These are phyloP conservation scores for Steatocranus sp. DNA, from an alignment of 2,797 vertebrate genomes.

Conservation along the genomic window DNA sequence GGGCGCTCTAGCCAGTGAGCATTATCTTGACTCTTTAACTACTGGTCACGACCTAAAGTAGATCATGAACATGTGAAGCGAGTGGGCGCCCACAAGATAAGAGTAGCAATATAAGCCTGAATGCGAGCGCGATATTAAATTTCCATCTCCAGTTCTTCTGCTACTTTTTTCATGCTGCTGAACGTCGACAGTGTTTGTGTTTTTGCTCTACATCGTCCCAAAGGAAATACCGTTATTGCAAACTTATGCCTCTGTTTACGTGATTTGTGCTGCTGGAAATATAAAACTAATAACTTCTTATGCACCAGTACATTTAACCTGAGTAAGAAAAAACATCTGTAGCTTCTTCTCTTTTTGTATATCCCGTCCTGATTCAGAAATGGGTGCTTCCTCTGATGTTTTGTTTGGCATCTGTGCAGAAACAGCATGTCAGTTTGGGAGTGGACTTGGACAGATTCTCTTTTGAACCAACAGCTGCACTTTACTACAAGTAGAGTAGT, in stretches of 20 bases:
- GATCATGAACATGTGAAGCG: neutral
- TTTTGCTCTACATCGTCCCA: neutral
- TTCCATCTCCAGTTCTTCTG: neutral
- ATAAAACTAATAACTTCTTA: neutral
- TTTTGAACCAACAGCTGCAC: neutral
- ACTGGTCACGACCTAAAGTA: constrained; percentile 23
- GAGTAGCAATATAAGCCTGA: constrained; percentile 13
- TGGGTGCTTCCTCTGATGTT: neutral
- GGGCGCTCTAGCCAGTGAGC: neutral
- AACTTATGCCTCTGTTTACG: neutral
- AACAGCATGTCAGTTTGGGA: neutral
- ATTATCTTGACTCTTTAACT: constrained; percentile 20
- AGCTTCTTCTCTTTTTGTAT: neutral
- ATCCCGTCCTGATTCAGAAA: neutral
- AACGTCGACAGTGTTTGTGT: neutral
- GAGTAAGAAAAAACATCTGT: neutral
- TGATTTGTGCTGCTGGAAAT: neutral
- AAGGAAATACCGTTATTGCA: neutral
- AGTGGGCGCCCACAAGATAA: constrained; percentile 1
- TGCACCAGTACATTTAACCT: neutral
- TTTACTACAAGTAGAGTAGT: neutral
- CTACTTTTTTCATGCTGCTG: neutral
- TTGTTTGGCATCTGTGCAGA: neutral
- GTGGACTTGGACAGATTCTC: neutral
- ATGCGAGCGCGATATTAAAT: constrained; percentile 10